A percentile compares a stretch with the other conserved stretches of the same genome.
Evolutionary conservation across 2,113 vertebrate species (phyloP).

Genomic region (Apaloderma vittatum): DNA sequence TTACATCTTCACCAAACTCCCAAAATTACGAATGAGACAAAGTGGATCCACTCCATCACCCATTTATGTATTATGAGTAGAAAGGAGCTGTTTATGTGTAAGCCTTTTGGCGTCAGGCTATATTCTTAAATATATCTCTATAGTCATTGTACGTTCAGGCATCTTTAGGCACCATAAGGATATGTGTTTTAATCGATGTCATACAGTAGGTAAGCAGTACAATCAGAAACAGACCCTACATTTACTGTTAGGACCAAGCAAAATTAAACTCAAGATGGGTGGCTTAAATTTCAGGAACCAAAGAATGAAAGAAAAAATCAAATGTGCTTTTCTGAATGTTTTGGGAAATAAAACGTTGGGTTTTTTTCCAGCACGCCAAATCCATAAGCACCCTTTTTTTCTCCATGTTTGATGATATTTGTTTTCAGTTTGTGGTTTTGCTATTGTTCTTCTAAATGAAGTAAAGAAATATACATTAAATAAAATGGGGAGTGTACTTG

Average conservation of each 20-base stretch:
- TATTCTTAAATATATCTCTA: neutral
- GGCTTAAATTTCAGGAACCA: neutral
- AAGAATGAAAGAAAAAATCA: neutral
- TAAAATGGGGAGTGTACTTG: neutral
- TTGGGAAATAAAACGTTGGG: neutral
- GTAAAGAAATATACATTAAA: neutral
- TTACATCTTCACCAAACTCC: neutral
- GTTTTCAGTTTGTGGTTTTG: slow-evolving; percentile 9
- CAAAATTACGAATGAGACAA: neutral
- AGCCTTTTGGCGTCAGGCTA: neutral
- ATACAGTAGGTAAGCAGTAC: neutral
- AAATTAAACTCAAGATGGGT: neutral
- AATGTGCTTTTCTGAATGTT: neutral
- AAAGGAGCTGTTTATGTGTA: neutral
- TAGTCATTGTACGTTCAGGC: neutral
- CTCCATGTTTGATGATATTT: neutral
- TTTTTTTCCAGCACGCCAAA: neutral
- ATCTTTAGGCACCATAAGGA: neutral
- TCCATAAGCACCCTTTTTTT: neutral
- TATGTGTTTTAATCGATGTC: neutral
- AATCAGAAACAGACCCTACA: neutral
- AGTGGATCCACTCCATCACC: neutral
- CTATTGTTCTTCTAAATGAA: neutral
- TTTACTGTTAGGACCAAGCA: neutral
- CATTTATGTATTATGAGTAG: neutral